A percentile compares a stretch with the other conserved stretches of the same genome.
phyloP scores from a whole-genome alignment of 2,113 vertebrate species.

The Notarius quadriscutis region DNA sequence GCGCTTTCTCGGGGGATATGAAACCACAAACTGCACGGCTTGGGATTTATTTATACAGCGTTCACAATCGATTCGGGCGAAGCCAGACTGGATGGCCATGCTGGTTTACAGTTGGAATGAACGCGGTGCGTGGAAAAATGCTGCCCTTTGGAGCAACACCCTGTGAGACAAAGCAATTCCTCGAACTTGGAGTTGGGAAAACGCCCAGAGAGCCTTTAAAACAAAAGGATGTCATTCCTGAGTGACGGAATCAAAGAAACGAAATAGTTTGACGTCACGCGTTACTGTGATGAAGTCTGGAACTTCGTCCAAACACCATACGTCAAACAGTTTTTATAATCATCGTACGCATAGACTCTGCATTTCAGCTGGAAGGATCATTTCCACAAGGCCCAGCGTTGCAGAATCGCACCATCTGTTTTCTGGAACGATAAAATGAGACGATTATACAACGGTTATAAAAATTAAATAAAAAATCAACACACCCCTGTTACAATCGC shows the following conservation, averaged over 20 bases:
- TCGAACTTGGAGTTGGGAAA: background rate
- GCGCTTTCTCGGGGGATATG: slow-evolving; percentile 34
- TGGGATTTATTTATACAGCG: slow-evolving; percentile 36
- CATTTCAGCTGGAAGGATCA: background rate
- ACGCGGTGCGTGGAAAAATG: slow-evolving; percentile 27
- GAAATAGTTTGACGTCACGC: background rate
- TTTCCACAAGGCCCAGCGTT: background rate
- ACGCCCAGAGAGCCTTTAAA: slow-evolving; percentile 14
- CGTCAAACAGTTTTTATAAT: background rate
- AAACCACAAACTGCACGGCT: slow-evolving; percentile 41
- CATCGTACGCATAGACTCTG: background rate
- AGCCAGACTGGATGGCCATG: slow-evolving; percentile 30
- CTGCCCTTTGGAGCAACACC: slow-evolving; percentile 26
- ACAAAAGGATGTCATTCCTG: slow-evolving; percentile 23
- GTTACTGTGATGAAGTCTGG: background rate
- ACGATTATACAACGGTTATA: background rate
- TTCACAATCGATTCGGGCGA: slow-evolving; percentile 33
- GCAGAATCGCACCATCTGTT: background rate
- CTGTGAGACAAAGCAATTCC: background rate
- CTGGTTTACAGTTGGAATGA: background rate
- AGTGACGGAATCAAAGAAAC: background rate
- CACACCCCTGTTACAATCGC: background rate
- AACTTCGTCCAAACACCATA: background rate
- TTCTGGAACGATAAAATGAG: background rate
- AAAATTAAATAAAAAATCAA: too few species aligned